A percentile compares a stretch with the other conserved stretches of the same genome.
Conservation (phyloP, 2,888 invertebrate species). For the Coelopa pilipes region DNA sequence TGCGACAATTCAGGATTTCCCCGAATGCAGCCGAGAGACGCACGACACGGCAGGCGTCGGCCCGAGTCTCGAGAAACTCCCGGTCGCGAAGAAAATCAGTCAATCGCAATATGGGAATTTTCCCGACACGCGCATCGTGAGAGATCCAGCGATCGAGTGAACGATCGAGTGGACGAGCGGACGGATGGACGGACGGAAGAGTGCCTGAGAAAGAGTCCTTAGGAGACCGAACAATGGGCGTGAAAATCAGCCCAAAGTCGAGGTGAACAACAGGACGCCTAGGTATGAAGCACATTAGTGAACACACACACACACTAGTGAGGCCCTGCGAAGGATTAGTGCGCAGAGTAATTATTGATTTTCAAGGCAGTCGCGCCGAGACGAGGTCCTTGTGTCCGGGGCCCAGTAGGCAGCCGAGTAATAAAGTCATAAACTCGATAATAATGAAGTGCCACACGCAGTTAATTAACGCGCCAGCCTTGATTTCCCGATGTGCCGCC, state of each 20-base stretch:
- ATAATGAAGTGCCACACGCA: constrained; percentile 64
- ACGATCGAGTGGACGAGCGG: too few relatives aligned
- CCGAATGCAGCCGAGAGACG: neutral
- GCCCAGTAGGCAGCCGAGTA: constrained; percentile 4
- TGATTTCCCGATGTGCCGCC: constrained; percentile 4
- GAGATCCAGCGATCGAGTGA: too few relatives aligned
- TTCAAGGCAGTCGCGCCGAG: constrained; percentile 23
- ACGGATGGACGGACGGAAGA: too few relatives aligned
- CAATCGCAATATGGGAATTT: constrained; percentile 27
- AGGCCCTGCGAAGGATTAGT: neutral
- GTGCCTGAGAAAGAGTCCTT: too few relatives aligned
- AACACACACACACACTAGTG: constrained; percentile 7
- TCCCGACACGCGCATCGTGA: constrained; percentile 18
- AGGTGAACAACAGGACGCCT: constrained; percentile 14
- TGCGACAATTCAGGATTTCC: neutral
- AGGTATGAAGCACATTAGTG: constrained; percentile 12
- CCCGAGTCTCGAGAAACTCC: constrained; percentile 11
- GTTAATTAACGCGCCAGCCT: constrained; percentile 51
- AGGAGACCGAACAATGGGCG: constrained; percentile 31
- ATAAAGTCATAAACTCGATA: constrained; percentile 42
- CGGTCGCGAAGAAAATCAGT: neutral
- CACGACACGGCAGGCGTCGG: constrained; percentile 15
- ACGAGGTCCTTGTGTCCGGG: constrained; percentile 4
- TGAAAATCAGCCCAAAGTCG: constrained; percentile 31
- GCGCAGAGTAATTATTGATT: constrained; percentile 24